phyloP scores from a whole-genome alignment of 1,140 invertebrate genomes.

The Pollicipes pollicipes region DNA sequence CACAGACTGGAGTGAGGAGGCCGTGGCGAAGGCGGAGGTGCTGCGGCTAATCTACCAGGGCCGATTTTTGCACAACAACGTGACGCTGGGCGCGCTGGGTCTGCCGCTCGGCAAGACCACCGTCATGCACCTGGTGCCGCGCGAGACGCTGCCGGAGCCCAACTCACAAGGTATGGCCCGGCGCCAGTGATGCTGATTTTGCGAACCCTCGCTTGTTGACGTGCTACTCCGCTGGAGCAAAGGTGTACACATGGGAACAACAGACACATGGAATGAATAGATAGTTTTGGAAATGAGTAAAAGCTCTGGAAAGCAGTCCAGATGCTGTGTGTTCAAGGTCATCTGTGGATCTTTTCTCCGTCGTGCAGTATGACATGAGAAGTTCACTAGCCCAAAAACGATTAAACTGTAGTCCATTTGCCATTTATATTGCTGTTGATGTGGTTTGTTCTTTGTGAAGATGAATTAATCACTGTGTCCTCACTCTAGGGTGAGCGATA shows the following conservation, averaged over 20 bases:
- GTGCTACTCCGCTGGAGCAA: constrained; percentile 9
- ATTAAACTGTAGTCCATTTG: no score
- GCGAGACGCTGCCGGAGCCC: constrained; percentile 96
- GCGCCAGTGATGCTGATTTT: neutral
- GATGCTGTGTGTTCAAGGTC: no score
- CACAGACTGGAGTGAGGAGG: constrained; percentile 93
- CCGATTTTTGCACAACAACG: constrained; percentile 95
- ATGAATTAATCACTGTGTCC: no score
- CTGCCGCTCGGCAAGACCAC: constrained; percentile 90
- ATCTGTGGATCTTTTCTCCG: no score
- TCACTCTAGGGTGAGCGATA: no score
- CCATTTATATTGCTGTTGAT: no score
- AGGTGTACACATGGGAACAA: neutral
- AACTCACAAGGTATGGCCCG: constrained; percentile 74
- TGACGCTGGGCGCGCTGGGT: constrained; percentile 89
- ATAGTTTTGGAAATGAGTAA: neutral
- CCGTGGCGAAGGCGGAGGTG: constrained; percentile 88
- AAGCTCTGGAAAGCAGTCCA: no score
- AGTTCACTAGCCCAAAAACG: no score
- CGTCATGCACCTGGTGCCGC: constrained; percentile 97
- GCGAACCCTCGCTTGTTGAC: no score
- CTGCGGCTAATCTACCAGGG: constrained; percentile 97
- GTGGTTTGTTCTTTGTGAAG: no score
- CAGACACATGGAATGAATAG: neutral
- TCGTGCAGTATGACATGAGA: no score